Percentiles rank a stretch among this genome's conserved stretches.
Conservation (phyloP, 2,797 vertebrate species). For the Sternotherus odoratus region DNA sequence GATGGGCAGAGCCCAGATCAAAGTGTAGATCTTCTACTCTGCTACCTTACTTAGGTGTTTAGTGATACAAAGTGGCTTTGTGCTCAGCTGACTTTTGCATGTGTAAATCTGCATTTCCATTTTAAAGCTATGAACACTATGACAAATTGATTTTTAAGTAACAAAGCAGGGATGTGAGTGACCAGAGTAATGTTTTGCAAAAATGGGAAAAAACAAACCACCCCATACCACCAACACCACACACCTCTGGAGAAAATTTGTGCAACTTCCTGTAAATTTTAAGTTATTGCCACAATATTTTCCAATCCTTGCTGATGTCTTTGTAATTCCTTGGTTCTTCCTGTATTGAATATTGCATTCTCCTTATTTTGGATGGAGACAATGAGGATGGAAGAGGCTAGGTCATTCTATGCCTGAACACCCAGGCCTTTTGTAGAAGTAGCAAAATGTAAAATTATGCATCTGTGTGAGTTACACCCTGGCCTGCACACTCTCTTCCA, state of each 20-base stretch:
- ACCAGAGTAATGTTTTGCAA: background rate
- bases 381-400: background rate
- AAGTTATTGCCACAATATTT: background rate
- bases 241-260: background rate
- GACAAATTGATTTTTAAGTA: background rate
- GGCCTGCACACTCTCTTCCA: background rate
- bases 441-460: background rate
- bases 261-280: background rate
- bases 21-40: background rate
- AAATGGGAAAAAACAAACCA: background rate
- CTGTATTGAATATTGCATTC: background rate
- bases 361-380: background rate
- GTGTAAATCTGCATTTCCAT: rapidly evolving
- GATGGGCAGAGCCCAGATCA: background rate
- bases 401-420: background rate
- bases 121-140: background rate
- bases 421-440: background rate
- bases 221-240: background rate
- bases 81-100: background rate
- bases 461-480: background rate
- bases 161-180: background rate
- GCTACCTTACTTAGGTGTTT: background rate
- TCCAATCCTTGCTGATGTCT: background rate
- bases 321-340: background rate
- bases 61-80: background rate